Percentiles rank a stretch among this genome's conserved stretches.
phyloP scores from a whole-genome alignment of 2,113 vertebrate genomes.

The Ciconia maguari region DNA sequence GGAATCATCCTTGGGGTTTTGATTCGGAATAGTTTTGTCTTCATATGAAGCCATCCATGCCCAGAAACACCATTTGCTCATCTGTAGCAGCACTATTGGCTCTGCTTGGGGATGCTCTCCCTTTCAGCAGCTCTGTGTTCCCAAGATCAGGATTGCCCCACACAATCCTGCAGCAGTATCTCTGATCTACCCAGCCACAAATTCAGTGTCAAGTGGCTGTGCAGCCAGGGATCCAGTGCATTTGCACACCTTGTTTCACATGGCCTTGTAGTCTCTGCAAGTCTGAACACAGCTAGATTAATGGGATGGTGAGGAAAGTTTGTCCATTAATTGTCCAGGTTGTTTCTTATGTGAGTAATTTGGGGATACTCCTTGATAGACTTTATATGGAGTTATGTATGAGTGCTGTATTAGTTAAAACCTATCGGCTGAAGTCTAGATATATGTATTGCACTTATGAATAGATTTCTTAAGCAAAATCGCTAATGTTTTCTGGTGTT shows the following conservation, averaged over 20 bases:
- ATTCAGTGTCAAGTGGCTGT: rapidly evolving
- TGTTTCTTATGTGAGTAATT: neutral
- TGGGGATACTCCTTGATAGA: neutral
- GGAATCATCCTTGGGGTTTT: neutral
- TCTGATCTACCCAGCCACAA: neutral
- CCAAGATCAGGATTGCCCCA: neutral
- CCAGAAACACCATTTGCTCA: neutral
- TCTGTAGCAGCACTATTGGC: neutral
- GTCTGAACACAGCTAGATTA: neutral
- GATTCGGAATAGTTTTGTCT: neutral
- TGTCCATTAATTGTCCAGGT: neutral
- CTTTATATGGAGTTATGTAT: neutral
- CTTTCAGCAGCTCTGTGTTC: neutral
- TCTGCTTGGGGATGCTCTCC: neutral
- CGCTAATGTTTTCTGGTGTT: neutral
- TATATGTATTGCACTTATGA: neutral
- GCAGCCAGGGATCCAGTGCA: neutral
- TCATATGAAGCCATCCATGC: neutral
- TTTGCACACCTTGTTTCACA: rapidly evolving
- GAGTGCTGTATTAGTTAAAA: neutral
- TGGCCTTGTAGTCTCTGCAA: neutral
- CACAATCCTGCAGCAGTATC: rapidly evolving
- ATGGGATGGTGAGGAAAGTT: neutral
- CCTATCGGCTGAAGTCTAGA: neutral
- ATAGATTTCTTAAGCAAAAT: neutral